phyloP scores from a whole-genome alignment of 2,888 invertebrate species.

The Hoplodrina blanda region DNA sequence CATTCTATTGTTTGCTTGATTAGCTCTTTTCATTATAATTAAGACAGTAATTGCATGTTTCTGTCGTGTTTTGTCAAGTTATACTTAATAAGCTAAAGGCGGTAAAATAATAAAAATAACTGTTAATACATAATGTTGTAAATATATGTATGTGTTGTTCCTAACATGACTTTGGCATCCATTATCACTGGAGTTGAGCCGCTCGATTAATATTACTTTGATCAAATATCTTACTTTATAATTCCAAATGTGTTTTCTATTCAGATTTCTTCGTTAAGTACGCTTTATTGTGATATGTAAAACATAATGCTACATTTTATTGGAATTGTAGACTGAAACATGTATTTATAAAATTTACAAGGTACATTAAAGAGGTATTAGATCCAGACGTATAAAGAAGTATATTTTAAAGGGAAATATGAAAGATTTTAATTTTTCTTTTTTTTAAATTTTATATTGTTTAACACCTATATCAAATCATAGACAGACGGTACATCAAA shows the following conservation, averaged over 20 bases:
- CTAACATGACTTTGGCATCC: conserved; percentile 78
- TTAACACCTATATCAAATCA: conserved; percentile 52
- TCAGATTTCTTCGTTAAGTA: conserved; percentile 59
- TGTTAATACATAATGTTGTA: conserved; percentile 41
- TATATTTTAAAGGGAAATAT: conserved; percentile 49
- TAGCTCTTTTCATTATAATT: conserved; percentile 9
- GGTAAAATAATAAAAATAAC: conserved; percentile 36
- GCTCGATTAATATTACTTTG: conserved; percentile 58
- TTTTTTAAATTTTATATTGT: conserved; percentile 23
- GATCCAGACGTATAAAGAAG: conserved; percentile 49
- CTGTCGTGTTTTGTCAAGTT: conserved; percentile 33
- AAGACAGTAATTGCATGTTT: conserved; percentile 23
- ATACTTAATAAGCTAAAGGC: conserved; percentile 28
- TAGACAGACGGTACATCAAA: conserved; percentile 58
- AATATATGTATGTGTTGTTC: conserved; percentile 60
- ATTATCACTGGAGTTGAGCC: conserved; percentile 81
- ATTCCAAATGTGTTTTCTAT: conserved; percentile 59
- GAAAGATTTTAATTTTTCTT: conserved; percentile 23
- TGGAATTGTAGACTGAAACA: conserved; percentile 57
- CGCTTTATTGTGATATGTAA: conserved; percentile 66
- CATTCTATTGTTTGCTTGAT: conserved; percentile 39
- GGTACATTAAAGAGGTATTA: conserved; percentile 59
- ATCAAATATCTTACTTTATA: conserved; percentile 59
- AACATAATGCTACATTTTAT: conserved; percentile 63
- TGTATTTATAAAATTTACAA: conserved; percentile 62